Evolutionary conservation across 2,888 invertebrate species (phyloP), one percentile per base, ranked within the genome.

Genomic region (Pristionchus entomophagus): DNA sequence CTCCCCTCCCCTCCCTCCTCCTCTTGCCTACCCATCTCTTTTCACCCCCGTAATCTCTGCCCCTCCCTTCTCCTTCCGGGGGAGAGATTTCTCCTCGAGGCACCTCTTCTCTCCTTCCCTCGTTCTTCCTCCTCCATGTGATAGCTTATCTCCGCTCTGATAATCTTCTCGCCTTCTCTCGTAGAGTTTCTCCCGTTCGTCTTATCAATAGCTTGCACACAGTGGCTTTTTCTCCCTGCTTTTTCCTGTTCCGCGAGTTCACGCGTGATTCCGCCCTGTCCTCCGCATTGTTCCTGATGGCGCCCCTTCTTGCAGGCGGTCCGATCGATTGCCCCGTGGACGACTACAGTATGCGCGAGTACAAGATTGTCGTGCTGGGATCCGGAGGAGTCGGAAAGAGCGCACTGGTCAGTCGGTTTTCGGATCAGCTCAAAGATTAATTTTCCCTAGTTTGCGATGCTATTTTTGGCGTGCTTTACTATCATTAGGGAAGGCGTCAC

Each of bases 351-450:
- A 99, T 99, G 99, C 97, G 99, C 95, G 99, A 99, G 96, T 99
- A 99, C 95, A 99, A 99, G 96, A 97, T 99, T 95, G 99, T 99
- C 92, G 99, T 99, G 93, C 95, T 99, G 95, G 99, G 99, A 93
- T 97, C 97, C 94, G 99, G 99, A 94, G 99, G 99, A 95, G 99
- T 99, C 94, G 99, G 99, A 94, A 99, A 99, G 95, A 98, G 98
- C 93, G 97, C 98, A 94, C 96, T 98, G 95, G 95, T 95, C 90
- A 92, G 94, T 59, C n/a, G 59, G 59, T 59, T 59, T 22, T 10
- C n/a, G 22, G 51, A 19, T 51, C 22, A n/a, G n/a, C n/a, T n/a
- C n/a, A n/a, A n/a, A n/a, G n/a, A n/a, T n/a, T n/a, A n/a, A n/a
- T n/a, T n/a, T n/a, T n/a, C n/a, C n/a, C n/a, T 45, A 14, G 45